Evolutionary conservation across 2,113 vertebrate genomes (phyloP), one percentile per base, ranked within the genome.

Genomic region (Murina feae): DNA sequence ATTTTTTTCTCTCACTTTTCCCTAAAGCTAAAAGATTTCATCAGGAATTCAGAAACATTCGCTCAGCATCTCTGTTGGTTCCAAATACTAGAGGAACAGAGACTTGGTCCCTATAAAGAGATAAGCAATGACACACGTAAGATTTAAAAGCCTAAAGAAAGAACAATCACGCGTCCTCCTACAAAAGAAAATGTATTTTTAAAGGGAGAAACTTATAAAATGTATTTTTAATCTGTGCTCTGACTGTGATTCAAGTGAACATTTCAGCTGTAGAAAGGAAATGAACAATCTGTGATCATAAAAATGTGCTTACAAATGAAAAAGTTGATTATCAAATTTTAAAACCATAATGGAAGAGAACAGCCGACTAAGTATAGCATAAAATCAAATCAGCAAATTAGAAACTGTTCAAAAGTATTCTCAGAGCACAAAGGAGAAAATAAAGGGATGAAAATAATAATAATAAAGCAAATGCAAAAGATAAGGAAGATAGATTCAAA

Each of bases 271-370:
- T 37, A 23, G 60, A 93, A 68, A 55, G 71, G 49, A 42, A 88
- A 89, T 84, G 42, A 87, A 87, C 23, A 60, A 76, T 53, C 74
- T 65, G 30, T 58, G 53, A 76, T 69, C 51, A 82, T 81, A 92
- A 86, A 95, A 86, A 66, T 42, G 4, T 94, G 42, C 37, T 82
- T 86, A 72, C 32, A 92, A 86, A 89, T 82, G 44, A 78, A 94
- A 94, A 94, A 60, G 20, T 28, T 37, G 44, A 79, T 35, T 76
- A 63, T 23, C 65, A 84, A 81, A 89, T 86, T 69, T 95, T 65
- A 89, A 82, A 95, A 42, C 39, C 80, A 86, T 68, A 82, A 51
- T 51, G 44, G 65, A 76, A 91, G 65, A 79, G 69, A 69, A 51
- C 8, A 69, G 20, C 42, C 32, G 17, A 58, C 32, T 47, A 87